Conservation (phyloP, 2,113 vertebrate species). For the Oenanthe oenanthe region DNA sequence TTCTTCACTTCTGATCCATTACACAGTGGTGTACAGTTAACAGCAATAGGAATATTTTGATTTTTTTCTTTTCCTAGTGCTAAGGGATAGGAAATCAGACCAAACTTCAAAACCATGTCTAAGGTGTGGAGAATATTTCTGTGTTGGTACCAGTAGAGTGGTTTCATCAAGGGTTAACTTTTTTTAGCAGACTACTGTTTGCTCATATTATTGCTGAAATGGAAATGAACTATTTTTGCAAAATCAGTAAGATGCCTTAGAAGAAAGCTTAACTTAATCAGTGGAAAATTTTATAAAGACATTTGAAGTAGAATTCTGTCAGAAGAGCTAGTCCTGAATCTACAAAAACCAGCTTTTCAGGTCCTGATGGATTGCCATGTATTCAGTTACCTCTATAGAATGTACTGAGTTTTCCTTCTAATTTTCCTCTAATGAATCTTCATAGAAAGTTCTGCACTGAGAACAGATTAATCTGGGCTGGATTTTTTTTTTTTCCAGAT, state of each 20-base stretch:
- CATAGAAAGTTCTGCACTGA: constrained; percentile 53
- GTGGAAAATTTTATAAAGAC: not conserved
- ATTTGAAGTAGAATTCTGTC: not conserved
- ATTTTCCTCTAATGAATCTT: not conserved
- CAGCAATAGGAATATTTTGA: not conserved
- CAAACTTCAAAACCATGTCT: not conserved
- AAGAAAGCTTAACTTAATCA: not conserved
- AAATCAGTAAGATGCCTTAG: not conserved
- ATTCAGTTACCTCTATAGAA: not conserved
- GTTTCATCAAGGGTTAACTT: not conserved
- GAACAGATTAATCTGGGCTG: constrained; percentile 45
- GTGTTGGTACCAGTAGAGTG: not conserved
- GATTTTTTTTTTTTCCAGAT: not conserved
- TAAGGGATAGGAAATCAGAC: not conserved
- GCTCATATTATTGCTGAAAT: not conserved
- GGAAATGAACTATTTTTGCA: not conserved
- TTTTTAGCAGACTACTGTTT: not conserved
- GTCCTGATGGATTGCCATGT: not conserved
- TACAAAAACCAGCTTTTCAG: not conserved
- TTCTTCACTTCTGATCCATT: not conserved
- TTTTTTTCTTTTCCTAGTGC: not conserved
- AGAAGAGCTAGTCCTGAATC: not conserved
- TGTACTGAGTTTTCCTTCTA: not conserved
- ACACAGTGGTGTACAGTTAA: not conserved
- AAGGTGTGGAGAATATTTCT: not conserved